Conservation (phyloP, 2,888 invertebrate genomes). For the Thalpophila matura region DNA sequence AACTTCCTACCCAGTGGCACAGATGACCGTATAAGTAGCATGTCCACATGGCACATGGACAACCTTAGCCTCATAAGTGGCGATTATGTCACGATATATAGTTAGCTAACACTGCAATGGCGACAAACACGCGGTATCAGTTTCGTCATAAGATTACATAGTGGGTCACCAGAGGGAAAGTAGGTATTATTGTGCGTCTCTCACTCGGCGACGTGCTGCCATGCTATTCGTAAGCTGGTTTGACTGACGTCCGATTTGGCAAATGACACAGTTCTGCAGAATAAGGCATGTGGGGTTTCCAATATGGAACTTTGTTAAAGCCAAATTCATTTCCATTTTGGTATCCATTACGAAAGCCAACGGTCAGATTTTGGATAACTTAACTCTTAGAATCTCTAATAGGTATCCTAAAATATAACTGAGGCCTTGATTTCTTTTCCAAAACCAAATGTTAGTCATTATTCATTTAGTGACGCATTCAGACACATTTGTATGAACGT, state of each 20-base stretch:
- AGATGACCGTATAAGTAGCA: slow-evolving; percentile 51
- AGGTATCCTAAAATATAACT: neutral
- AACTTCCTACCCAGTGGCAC: slow-evolving; percentile 51
- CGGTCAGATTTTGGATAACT: slow-evolving; percentile 7
- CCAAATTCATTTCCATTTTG: slow-evolving; percentile 20
- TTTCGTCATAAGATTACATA: slow-evolving; percentile 74
- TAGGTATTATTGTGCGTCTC: slow-evolving; percentile 43
- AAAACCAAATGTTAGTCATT: slow-evolving; percentile 4
- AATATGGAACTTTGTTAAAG: slow-evolving; percentile 9
- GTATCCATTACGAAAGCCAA: slow-evolving; percentile 14
- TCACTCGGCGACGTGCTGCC: slow-evolving; percentile 12
- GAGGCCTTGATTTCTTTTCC: slow-evolving; percentile 16
- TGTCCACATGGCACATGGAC: slow-evolving; percentile 60
- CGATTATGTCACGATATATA: slow-evolving; percentile 71
- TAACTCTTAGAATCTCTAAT: neutral
- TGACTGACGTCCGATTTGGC: slow-evolving; percentile 19
- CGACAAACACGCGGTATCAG: slow-evolving; percentile 61
- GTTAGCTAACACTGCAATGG: slow-evolving; percentile 73
- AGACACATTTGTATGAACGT: slow-evolving; percentile 23
- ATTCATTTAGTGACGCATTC: slow-evolving; percentile 21
- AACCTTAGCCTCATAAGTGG: slow-evolving; percentile 87
- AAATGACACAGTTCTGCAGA: slow-evolving; percentile 30
- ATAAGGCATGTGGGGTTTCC: slow-evolving; percentile 23
- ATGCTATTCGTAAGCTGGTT: slow-evolving; percentile 23
- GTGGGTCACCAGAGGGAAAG: slow-evolving; percentile 68